Evolutionary conservation across 1,140 invertebrate species (phyloP).

Genomic region (Monochamus saltuarius): DNA sequence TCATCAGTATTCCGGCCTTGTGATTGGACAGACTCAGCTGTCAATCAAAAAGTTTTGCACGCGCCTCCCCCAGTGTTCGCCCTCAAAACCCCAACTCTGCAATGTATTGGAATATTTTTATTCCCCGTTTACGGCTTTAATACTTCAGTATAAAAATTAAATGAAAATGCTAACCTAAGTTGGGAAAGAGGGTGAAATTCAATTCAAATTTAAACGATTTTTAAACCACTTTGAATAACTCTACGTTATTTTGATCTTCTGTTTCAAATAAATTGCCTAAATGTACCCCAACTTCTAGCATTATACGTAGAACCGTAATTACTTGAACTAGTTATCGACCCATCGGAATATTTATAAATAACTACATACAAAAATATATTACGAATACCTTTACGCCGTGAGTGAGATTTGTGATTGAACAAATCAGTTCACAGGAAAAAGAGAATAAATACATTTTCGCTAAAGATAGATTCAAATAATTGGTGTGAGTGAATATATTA

Average conservation of each 20-base stretch:
- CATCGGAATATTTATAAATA: too few species aligned
- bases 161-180: slow-evolving; percentile 43
- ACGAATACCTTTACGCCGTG: too few species aligned
- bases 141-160: slow-evolving; percentile 49
- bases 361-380: too few species aligned
- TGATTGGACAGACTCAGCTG: slow-evolving; percentile 61
- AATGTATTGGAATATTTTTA: slow-evolving; percentile 51
- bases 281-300: too few species aligned
- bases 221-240: slow-evolving; percentile 46
- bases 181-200: slow-evolving; percentile 45
- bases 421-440: too few species aligned
- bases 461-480: too few species aligned
- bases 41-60: slow-evolving; percentile 59
- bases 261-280: slow-evolving; percentile 4
- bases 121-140: slow-evolving; percentile 45
- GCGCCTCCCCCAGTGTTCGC: slow-evolving; percentile 38
- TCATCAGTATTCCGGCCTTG: slow-evolving; percentile 63
- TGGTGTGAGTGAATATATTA: too few species aligned
- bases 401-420: too few species aligned
- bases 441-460: too few species aligned
- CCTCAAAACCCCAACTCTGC: slow-evolving; percentile 29
- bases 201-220: slow-evolving; percentile 51
- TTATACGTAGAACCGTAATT: too few species aligned
- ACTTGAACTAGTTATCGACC: too few species aligned
- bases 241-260: slow-evolving; percentile 24